phyloP scores from a whole-genome alignment of 2,888 invertebrate species.

The Xanthia togata region DNA sequence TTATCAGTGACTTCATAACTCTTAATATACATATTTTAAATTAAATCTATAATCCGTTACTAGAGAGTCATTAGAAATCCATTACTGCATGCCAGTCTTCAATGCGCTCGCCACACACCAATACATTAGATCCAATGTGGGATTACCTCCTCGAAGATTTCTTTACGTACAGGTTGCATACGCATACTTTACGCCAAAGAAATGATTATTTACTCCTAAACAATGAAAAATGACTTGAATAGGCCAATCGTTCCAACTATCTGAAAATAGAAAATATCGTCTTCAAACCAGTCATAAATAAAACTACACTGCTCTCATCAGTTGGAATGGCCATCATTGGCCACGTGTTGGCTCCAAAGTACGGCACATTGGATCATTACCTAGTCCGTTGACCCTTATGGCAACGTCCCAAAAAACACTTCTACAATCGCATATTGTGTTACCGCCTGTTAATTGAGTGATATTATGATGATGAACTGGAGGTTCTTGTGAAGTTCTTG shows the following conservation, averaged over 20 bases:
- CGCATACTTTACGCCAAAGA: not conserved
- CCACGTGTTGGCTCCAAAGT: conserved; percentile 44
- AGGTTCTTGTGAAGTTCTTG: conserved; percentile 39
- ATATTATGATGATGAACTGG: conserved; percentile 40
- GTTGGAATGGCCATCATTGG: conserved; percentile 11
- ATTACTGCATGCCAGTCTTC: conserved; percentile 41
- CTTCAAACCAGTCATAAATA: not conserved
- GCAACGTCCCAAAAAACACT: conserved; percentile 67
- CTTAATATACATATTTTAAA: not conserved
- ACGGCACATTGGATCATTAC: conserved; percentile 51
- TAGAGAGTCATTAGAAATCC: conserved; percentile 50
- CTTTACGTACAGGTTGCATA: not conserved
- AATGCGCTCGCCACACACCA: conserved; percentile 2
- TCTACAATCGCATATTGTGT: conserved; percentile 48
- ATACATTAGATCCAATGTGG: conserved; percentile 41
- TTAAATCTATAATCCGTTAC: conserved; percentile 23
- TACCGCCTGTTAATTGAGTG: conserved; percentile 58
- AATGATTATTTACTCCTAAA: not conserved
- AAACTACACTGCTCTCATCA: not conserved
- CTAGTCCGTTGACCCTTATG: conserved; percentile 67
- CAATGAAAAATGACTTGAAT: not conserved
- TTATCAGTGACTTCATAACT: conserved; percentile 15
- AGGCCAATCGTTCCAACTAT: not conserved
- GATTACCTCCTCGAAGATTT: not conserved
- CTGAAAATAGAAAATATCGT: not conserved